Percentiles rank a stretch among this genome's conserved stretches.
Evolutionary conservation across 2,797 vertebrate species (phyloP).

Genomic region (Coracias cyanogaster): DNA sequence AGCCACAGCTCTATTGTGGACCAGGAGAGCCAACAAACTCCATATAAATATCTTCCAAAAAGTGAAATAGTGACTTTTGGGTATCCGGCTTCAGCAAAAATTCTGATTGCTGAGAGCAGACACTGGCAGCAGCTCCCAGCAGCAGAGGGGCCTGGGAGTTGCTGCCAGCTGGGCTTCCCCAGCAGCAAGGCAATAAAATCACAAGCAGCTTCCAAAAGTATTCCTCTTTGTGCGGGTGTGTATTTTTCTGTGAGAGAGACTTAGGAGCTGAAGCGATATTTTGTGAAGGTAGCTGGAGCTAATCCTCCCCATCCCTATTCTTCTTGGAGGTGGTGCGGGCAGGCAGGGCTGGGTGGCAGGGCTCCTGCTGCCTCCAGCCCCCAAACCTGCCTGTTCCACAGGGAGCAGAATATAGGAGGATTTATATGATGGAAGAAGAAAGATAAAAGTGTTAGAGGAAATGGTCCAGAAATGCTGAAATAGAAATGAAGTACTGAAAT

Average conservation of each 20-base stretch:
- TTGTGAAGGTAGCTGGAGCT: slow-evolving; percentile 1
- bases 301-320: background rate
- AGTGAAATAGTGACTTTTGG: background rate
- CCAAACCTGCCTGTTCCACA: background rate
- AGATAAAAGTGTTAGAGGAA: slow-evolving; percentile 58
- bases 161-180: background rate
- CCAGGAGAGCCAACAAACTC: background rate
- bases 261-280: background rate
- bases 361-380: background rate
- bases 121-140: background rate
- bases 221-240: background rate
- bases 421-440: slow-evolving; percentile 34
- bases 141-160: background rate
- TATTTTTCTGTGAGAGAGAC: background rate
- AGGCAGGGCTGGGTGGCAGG: background rate
- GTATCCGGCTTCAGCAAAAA: background rate
- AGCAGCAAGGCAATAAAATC: background rate
- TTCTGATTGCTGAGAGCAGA: background rate
- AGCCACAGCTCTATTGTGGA: rapidly evolving
- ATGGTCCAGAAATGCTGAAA: slow-evolving; percentile 61
- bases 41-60: background rate
- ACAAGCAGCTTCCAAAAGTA: background rate
- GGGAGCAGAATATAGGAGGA: slow-evolving; percentile 9
- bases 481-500: slow-evolving; percentile 64
- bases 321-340: background rate